Base-by-base conservation (phyloP, 2,888 invertebrate genomes). In the Parascotia fuliginaria region DNA sequence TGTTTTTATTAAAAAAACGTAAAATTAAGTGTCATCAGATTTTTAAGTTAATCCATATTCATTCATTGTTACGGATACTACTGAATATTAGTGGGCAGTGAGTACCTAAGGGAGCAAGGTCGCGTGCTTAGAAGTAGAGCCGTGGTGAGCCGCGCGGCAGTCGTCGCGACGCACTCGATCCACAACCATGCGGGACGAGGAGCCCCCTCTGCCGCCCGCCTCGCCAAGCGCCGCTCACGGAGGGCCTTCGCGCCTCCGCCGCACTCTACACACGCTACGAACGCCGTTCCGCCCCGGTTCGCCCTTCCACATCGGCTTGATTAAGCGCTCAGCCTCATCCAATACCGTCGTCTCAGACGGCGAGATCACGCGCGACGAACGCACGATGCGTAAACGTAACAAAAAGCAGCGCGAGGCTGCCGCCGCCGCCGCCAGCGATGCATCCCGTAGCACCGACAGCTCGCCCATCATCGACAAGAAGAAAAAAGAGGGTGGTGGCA, bases 341-440 rank as follows among this genome's bases (percentile, higher is more conserved):
- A 89, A 87, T 69, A 87, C 89, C 68, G 85, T 84, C 73, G 89
- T 81, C 73, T 92, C 92, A 83, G 92, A 92, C 84, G 83, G 88
- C 63, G 92, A 91, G 72, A 82, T 83, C 84, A 75, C 81, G 75
- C 89, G 89, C 77, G 85, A 83, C 83, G 88, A 84, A 77, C 89
- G 87, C 87, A 90, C 87, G 82, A 89, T 90, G 89, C 90, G 90
- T 72, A 92, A 91, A 81, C 90, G 90, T 70, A 90, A 85, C 64
- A 92, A 91, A 76, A 92, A 92, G 73, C 75, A 73, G 65, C 90
- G 89, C 60, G 85, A 87, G 52, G 77, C 82, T 59, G 72, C 79
- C 62, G 76, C 79, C 69, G 78, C 75, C 65, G 77, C 80, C 58
- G 77, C 79, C 57, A 79, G 81, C 65, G 81, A 79, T 60, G 81